phyloP scores from a whole-genome alignment of 2,797 vertebrate genomes.

The Basileuterus tristriatus region DNA sequence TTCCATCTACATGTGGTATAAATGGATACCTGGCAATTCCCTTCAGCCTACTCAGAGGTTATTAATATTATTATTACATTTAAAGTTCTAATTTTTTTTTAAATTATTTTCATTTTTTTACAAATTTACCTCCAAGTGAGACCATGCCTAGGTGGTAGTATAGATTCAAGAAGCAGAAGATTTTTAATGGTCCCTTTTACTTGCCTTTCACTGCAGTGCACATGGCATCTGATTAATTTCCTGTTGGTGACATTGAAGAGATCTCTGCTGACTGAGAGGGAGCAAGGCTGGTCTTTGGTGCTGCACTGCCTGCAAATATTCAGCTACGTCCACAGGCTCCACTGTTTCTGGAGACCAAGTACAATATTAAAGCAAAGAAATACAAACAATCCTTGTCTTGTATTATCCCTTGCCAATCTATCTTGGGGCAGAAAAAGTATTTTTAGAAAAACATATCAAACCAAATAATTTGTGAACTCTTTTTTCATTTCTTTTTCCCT shows the following conservation, averaged over 20 bases:
- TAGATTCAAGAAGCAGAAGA: not conserved
- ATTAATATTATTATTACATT: not conserved
- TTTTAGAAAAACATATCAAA: not conserved
- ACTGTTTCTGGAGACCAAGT: not conserved
- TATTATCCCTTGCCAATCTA: not conserved
- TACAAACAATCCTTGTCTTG: not conserved
- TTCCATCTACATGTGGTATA: not conserved
- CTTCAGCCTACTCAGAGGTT: not conserved
- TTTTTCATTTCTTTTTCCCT: not conserved
- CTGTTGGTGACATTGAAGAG: not conserved
- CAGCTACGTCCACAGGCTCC: rapidly evolving
- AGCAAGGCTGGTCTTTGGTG: not conserved
- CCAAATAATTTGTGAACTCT: not conserved
- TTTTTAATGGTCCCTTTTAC: not conserved
- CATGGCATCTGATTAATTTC: not conserved
- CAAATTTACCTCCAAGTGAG: not conserved
- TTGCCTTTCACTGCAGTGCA: not conserved
- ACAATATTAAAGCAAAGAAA: not conserved
- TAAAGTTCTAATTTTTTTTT: not conserved
- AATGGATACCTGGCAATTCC: not conserved
- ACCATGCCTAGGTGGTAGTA: not conserved
- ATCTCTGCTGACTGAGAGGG: not conserved
- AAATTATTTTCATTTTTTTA: not conserved
- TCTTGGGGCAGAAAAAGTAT: not conserved
- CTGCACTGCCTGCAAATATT: not conserved